Conservation (phyloP, 2,888 invertebrate genomes). For the Troides oblongomaculatus region DNA sequence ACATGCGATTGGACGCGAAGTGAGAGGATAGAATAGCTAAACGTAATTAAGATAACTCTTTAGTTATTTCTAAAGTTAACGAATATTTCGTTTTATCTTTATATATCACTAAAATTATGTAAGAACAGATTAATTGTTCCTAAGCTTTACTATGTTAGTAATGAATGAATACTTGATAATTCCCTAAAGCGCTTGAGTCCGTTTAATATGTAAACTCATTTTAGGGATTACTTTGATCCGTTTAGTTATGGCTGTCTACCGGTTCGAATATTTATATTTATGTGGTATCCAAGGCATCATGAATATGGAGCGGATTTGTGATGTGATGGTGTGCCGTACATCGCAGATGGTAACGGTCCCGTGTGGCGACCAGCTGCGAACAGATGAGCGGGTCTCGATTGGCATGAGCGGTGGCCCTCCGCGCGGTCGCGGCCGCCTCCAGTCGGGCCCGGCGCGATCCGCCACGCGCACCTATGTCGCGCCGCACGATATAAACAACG, state of each 20-base stretch:
- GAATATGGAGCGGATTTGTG: slow-evolving; percentile 26
- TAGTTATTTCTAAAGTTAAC: too few relatives aligned
- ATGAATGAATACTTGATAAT: too few relatives aligned
- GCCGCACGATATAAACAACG: slow-evolving; percentile 45
- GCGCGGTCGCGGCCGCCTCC: slow-evolving; percentile 42
- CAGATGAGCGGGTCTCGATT: slow-evolving; percentile 55
- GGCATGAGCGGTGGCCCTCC: slow-evolving; percentile 40
- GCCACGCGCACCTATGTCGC: slow-evolving; percentile 63
- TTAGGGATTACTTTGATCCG: slow-evolving; percentile 10
- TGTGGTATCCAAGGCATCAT: neutral
- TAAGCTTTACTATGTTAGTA: too few relatives aligned
- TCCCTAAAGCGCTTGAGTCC: neutral
- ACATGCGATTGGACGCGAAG: neutral
- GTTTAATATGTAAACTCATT: slow-evolving; percentile 4
- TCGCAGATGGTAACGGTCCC: slow-evolving; percentile 58
- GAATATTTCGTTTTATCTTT: neutral
- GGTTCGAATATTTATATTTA: slow-evolving; percentile 2
- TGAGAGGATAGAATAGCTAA: neutral
- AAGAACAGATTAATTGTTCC: neutral
- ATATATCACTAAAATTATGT: neutral
- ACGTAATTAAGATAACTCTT: neutral
- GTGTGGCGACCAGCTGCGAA: slow-evolving; percentile 54
- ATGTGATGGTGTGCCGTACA: slow-evolving; percentile 36
- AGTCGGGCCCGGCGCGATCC: slow-evolving; percentile 68
- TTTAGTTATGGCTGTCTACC: slow-evolving; percentile 5